A percentile compares a stretch with the other conserved stretches of the same genome.
Evolutionary conservation across 2,888 invertebrate species (phyloP).

Genomic region (Heteropelma amictum): DNA sequence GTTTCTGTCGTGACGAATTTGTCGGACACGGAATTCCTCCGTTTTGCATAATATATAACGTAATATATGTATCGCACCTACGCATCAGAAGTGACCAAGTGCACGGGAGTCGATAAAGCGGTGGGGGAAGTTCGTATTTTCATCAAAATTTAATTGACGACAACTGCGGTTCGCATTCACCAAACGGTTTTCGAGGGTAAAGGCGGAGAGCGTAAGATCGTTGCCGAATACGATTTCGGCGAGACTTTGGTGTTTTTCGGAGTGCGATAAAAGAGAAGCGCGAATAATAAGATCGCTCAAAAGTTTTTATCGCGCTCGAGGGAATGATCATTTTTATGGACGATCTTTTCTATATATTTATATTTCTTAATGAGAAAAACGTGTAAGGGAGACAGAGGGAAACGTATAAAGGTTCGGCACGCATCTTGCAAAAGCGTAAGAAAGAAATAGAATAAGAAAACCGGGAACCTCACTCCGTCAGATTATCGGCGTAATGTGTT

Average conservation of each 20-base stretch:
- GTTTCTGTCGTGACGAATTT: slow-evolving; percentile 39
- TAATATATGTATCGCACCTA: not conserved
- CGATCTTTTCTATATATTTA: slow-evolving; percentile 22
- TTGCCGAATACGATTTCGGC: not conserved
- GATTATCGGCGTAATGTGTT: slow-evolving; percentile 73
- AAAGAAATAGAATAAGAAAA: slow-evolving; percentile 61
- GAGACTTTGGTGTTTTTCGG: not conserved
- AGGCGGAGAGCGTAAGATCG: not conserved
- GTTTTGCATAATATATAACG: slow-evolving; percentile 37
- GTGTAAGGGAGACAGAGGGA: not conserved
- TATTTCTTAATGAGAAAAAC: slow-evolving; percentile 25
- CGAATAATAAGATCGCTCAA: slow-evolving; percentile 32
- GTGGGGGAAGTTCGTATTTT: slow-evolving; percentile 6
- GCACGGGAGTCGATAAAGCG: not conserved
- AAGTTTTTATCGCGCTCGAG: not conserved
- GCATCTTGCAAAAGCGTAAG: slow-evolving; percentile 16
- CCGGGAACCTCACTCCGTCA: slow-evolving; percentile 45
- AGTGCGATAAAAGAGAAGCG: slow-evolving; percentile 23
- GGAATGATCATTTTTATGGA: not conserved
- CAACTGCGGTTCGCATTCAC: not conserved
- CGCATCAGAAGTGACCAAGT: not conserved
- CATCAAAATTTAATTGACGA: slow-evolving; percentile 9
- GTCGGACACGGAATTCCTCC: slow-evolving; percentile 38
- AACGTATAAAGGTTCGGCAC: slow-evolving; percentile 8
- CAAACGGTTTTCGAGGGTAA: not conserved